phyloP scores from a whole-genome alignment of 53 echinoderm and acorn worm genomes.

The Stichopus horrens region DNA sequence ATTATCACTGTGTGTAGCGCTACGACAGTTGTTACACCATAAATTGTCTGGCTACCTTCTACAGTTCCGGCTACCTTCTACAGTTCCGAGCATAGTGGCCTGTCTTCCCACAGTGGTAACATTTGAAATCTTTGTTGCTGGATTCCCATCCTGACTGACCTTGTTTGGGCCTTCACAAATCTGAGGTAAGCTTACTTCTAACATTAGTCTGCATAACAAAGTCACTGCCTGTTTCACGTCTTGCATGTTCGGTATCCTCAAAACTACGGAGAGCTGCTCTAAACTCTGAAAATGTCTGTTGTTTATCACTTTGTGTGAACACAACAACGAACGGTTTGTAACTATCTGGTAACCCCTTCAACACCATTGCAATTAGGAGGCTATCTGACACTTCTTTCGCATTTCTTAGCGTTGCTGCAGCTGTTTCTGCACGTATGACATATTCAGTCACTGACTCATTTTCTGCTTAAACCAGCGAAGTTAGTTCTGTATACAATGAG shows the following conservation, averaged over 20 bases:
- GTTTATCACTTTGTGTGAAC: neutral
- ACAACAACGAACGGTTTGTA: neutral
- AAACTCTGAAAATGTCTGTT: conserved; percentile 10
- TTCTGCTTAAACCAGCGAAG: neutral
- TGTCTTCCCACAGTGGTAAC: neutral
- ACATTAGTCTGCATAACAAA: neutral
- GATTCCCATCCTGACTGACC: too few species aligned
- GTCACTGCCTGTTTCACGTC: neutral
- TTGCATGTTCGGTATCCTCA: conserved; percentile 16
- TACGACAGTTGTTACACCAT: neutral
- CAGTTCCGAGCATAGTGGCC: neutral
- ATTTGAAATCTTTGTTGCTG: neutral
- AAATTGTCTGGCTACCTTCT: neutral
- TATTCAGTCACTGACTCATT: conserved; percentile 10
- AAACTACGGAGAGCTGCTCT: neutral
- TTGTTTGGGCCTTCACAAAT: too few species aligned
- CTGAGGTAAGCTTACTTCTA: too few species aligned
- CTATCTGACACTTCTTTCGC: neutral
- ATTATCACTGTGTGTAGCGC: neutral
- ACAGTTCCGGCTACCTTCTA: neutral
- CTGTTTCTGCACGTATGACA: conserved; percentile 20
- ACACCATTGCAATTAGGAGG: conserved; percentile 15
- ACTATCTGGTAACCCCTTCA: conserved; percentile 14
- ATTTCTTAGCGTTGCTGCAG: neutral
- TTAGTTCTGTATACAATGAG: conserved; percentile 33